These are phyloP conservation scores for Formica selysi DNA, from an alignment of 1,140 invertebrate species.

Conservation along the genomic window DNA sequence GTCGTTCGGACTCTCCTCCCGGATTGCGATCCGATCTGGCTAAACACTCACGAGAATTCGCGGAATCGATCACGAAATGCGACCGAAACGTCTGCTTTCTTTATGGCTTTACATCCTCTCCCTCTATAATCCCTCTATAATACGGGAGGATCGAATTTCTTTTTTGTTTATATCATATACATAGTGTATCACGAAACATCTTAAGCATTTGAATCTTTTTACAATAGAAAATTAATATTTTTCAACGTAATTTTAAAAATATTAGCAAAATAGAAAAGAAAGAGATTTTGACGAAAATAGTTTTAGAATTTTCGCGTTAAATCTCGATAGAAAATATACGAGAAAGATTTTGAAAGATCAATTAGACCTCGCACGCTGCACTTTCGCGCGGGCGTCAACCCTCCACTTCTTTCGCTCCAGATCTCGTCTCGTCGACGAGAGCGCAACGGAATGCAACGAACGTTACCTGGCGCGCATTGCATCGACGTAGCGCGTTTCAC, in stretches of 20 bases:
- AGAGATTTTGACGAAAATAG: too few species aligned
- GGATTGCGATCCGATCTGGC: constrained; percentile 45
- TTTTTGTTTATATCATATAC: not conserved
- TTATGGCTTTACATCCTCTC: constrained; percentile 16
- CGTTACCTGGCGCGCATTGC: not conserved
- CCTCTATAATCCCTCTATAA: not conserved
- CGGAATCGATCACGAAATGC: constrained; percentile 59
- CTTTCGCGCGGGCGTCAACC: constrained; percentile 2
- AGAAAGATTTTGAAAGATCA: not conserved
- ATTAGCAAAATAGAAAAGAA: too few species aligned
- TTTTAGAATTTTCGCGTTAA: too few species aligned
- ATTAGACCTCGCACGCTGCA: not conserved
- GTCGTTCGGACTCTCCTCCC: constrained; percentile 57
- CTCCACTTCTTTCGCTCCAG: not conserved
- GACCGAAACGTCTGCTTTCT: constrained; percentile 22
- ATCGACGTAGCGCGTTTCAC: constrained; percentile 67
- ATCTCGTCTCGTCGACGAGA: constrained; percentile 10
- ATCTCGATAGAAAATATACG: not conserved
- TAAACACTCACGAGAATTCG: constrained; percentile 47
- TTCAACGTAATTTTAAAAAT: too few species aligned
- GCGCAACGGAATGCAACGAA: constrained; percentile 7
- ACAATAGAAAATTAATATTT: not conserved
- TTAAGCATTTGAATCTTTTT: not conserved
- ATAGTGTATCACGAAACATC: not conserved
- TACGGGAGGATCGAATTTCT: constrained; percentile 12